Base-by-base conservation (phyloP, 2,888 invertebrate genomes). In the Dicranocentrus wangi region DNA sequence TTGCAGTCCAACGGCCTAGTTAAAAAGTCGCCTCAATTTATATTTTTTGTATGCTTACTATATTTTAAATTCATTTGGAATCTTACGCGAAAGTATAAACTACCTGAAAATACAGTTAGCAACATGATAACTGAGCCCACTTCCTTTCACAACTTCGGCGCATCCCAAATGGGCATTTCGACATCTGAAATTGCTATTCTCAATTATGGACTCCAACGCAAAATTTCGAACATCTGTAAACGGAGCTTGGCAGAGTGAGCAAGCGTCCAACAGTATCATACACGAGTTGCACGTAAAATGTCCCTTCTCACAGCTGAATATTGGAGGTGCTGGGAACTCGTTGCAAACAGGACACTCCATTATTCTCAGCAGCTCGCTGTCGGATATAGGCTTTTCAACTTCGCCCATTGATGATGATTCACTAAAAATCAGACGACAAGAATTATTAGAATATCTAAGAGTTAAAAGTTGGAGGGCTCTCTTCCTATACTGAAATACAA, bases 261-360 rank as follows among this genome's bases (percentile, higher is more conserved):
- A 83, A 3, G 43, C 3, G 8, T 75, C 60, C 17, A 78, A 23
- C 27, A 78, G 21, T 13, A 25, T 19, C 21, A 81, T 70, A 51
- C 83, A 83, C 0, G 68, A 47, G 21, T 58, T 78, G 32, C 83
- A 83, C 1, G 77, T 81, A 27, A 83, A 81, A 25, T 83, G 83
- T 28, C 83, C 81, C 39, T 75, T 78, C 28, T 73, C 75, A 43
- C 83, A 83, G 27, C 65, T 78, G 66, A 28, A 83, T 61, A 83
- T 83, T 17, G 83, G 83, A 13, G 81, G 83, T 1, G 70, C 69
- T 19, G 83, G 80, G 66, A 83, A 78, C 8, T 83, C 81, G 19
- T 69, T 65, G 25, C 77, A 81, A 15, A 70, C 61, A 7, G 61
- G 58, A 28, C 61, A 61, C 61, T 61, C 61, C 73, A 83, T 65